Percentiles rank a stretch among this genome's conserved stretches.
These are phyloP conservation scores for Alexandromys fortis DNA, from an alignment of 2,113 vertebrate genomes.

Conservation along the genomic window DNA sequence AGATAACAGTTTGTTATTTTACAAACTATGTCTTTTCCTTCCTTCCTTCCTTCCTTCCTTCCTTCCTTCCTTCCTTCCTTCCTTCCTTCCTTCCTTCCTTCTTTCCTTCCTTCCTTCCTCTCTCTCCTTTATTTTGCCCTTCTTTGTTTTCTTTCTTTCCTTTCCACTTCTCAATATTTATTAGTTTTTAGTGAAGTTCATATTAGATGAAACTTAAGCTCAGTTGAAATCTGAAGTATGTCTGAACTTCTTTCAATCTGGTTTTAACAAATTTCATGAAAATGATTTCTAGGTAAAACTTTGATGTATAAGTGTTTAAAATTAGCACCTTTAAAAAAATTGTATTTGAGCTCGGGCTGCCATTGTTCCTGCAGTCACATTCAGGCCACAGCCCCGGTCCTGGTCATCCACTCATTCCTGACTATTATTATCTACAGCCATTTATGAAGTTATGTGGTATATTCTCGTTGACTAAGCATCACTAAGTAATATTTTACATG, in stretches of 20 bases:
- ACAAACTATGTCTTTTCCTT: too few relatives aligned
- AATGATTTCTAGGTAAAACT: background rate
- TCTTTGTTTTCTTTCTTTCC: background rate
- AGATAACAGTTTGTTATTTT: background rate
- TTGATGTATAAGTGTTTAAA: background rate
- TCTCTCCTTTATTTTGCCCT: too few relatives aligned
- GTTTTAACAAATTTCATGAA: background rate
- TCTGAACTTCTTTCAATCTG: background rate
- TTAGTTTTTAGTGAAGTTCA: background rate
- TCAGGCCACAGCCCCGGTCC: background rate
- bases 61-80: background rate
- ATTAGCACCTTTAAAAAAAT: background rate
- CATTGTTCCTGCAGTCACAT: background rate
- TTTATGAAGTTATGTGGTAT: background rate
- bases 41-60: background rate
- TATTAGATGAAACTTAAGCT: conserved; percentile 7
- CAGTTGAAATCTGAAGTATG: conserved; percentile 5
- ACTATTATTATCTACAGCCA: background rate
- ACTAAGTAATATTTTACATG: background rate
- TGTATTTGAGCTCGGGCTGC: background rate
- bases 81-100: background rate
- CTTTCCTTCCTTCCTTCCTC: background rate
- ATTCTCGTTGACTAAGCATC: background rate
- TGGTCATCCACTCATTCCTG: background rate
- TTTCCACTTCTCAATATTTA: background rate